A percentile compares a stretch with the other conserved stretches of the same genome.
Evolutionary conservation across 2,888 invertebrate genomes (phyloP).

Genomic region (Fabriciana adippe): DNA sequence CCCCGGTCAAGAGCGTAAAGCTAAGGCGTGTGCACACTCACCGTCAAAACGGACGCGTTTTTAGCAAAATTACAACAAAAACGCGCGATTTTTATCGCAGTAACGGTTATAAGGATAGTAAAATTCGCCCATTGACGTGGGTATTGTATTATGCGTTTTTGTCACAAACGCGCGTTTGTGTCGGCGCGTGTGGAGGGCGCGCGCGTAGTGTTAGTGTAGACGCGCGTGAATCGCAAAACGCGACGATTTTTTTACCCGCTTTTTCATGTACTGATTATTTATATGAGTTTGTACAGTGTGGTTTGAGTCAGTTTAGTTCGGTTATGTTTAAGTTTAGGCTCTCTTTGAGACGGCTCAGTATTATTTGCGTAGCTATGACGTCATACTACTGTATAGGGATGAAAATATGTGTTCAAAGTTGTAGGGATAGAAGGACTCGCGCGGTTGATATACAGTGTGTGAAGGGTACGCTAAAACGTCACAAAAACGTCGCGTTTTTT

Average conservation of each 20-base stretch:
- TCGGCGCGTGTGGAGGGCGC: constrained; percentile 42
- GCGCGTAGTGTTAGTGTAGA: constrained; percentile 51
- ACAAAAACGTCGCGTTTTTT: constrained; percentile 39
- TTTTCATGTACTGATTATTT: constrained; percentile 70
- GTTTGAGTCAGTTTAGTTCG: constrained; percentile 53
- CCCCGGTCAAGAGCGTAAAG: not conserved
- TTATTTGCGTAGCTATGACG: constrained; percentile 51
- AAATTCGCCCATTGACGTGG: constrained; percentile 27
- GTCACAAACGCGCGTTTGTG: constrained; percentile 32
- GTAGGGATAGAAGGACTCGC: constrained; percentile 31
- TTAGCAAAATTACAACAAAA: constrained; percentile 6
- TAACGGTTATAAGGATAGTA: constrained; percentile 18
- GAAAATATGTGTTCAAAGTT: constrained; percentile 44
- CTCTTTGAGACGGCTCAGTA: constrained; percentile 59
- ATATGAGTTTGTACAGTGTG: constrained; percentile 39
- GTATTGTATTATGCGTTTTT: constrained; percentile 14
- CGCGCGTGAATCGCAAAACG: constrained; percentile 57
- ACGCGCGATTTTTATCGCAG: constrained; percentile 16
- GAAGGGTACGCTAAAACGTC: constrained; percentile 39
- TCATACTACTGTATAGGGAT: constrained; percentile 27
- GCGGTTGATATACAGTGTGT: constrained; percentile 40
- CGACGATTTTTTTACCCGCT: constrained; percentile 57
- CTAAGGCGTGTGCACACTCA: constrained; percentile 1
- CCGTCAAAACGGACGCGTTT: constrained; percentile 9
- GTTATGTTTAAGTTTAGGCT: constrained; percentile 56